Evolutionary conservation across 2,888 invertebrate species (phyloP).

Genomic region (Microchrysa polita): DNA sequence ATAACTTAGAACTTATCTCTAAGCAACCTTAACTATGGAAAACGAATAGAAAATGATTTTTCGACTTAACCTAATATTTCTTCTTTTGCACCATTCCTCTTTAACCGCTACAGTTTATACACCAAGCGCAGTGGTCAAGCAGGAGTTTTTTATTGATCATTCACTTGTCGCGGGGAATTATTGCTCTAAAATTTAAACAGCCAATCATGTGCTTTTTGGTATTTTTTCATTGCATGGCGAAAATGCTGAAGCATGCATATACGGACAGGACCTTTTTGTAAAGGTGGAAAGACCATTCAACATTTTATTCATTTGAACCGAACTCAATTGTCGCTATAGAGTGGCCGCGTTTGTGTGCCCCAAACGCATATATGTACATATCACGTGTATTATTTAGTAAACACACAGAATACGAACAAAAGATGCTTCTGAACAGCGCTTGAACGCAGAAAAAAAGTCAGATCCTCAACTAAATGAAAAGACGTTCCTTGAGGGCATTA

Average conservation of each 20-base stretch:
- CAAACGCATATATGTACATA: neutral
- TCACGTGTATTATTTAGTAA: neutral
- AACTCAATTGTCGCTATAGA: neutral
- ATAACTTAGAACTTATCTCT: no score
- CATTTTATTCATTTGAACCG: conserved; percentile 5
- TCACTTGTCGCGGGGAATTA: conserved; percentile 37
- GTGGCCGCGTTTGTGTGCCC: neutral
- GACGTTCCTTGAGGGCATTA: conserved; percentile 30
- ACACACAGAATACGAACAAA: conserved; percentile 6
- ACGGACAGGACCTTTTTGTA: neutral
- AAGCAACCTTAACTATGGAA: no score
- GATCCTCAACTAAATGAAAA: conserved; percentile 30
- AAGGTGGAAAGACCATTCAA: conserved; percentile 12
- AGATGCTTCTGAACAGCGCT: conserved; percentile 19
- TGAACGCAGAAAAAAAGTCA: neutral
- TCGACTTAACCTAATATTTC: no score
- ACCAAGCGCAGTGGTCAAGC: conserved; percentile 15
- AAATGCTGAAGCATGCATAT: neutral
- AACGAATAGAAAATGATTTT: no score
- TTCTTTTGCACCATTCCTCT: neutral
- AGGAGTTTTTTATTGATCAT: conserved; percentile 40
- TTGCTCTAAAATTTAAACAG: conserved; percentile 33
- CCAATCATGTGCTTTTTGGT: neutral
- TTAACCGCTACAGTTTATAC: neutral
- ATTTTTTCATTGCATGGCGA: neutral